phyloP scores from a whole-genome alignment of 64 coral and sea anemone species.

The Stylophora pistillata region DNA sequence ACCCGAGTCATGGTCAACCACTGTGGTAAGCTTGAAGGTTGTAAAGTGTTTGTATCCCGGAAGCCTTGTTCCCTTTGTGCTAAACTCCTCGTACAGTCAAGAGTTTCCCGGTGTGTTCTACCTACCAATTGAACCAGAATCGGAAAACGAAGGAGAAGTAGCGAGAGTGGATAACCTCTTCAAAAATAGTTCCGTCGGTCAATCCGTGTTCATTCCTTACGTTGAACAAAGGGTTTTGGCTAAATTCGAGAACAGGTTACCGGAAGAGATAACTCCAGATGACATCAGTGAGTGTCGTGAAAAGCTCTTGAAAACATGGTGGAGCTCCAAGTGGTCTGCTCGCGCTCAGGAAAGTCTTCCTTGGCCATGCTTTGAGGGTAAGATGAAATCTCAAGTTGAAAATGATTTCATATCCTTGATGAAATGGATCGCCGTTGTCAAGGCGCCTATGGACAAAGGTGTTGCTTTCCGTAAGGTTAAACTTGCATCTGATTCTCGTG shows the following conservation, averaged over 20 bases:
- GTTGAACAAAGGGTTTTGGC: constrained; percentile 30
- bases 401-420: constrained; percentile 39
- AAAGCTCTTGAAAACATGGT: constrained; percentile 10
- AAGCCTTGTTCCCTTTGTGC: constrained; percentile 69
- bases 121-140: constrained; percentile 70
- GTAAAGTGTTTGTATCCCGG: constrained; percentile 65
- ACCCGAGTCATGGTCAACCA: constrained; percentile 47
- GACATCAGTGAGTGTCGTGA: neutral
- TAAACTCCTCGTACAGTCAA: constrained; percentile 68
- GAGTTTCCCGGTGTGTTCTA: constrained; percentile 66
- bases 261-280: neutral
- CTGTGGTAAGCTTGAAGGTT: constrained; percentile 48
- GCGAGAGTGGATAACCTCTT: constrained; percentile 43
- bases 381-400: constrained; percentile 53
- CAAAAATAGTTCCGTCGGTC: constrained; percentile 21
- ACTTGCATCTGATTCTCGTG: neutral
- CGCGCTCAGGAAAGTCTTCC: constrained; percentile 31
- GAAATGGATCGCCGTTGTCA: constrained; percentile 44
- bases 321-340: neutral
- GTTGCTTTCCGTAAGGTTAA: constrained; percentile 4
- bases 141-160: constrained; percentile 16
- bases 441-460: constrained; percentile 3
- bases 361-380: constrained; percentile 37
- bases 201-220: constrained; percentile 42
- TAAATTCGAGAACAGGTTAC: neutral